phyloP scores from a whole-genome alignment of 1,140 invertebrate species.

The Drosophila sturtevanti region DNA sequence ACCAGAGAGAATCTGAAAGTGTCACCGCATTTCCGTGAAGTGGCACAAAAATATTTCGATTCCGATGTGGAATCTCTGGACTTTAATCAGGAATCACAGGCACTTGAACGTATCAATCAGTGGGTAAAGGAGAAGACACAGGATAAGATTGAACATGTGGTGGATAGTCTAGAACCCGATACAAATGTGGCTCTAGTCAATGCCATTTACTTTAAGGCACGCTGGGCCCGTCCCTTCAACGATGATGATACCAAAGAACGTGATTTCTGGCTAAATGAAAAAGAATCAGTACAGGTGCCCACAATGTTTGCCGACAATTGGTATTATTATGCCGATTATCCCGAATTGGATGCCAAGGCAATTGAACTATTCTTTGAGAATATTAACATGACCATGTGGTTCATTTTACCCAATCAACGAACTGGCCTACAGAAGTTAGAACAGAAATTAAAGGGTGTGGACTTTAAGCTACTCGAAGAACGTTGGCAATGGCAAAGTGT shows the following conservation, averaged over 20 bases:
- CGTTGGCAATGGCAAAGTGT: conserved; percentile 80
- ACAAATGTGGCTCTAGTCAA: conserved; percentile 86
- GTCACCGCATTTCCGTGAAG: conserved; percentile 61
- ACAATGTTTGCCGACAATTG: conserved; percentile 85
- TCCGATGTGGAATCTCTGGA: conserved; percentile 84
- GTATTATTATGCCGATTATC: conserved; percentile 83
- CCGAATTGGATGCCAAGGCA: conserved; percentile 83
- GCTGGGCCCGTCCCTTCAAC: conserved; percentile 86
- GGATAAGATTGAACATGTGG: conserved; percentile 86
- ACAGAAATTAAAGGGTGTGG: conserved; percentile 83
- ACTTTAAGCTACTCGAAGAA: conserved; percentile 81
- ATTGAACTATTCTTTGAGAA: conserved; percentile 86
- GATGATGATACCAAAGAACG: conserved; percentile 83
- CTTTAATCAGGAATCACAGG: conserved; percentile 83
- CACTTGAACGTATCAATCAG: conserved; percentile 85
- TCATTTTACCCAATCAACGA: conserved; percentile 86
- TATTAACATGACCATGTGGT: conserved; percentile 85
- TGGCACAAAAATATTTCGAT: conserved; percentile 72
- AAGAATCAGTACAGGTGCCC: conserved; percentile 83
- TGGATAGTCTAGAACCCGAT: conserved; percentile 82
- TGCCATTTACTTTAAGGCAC: conserved; percentile 89
- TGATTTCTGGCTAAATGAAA: conserved; percentile 84
- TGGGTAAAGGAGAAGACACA: conserved; percentile 87
- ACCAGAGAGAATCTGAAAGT: conserved; percentile 66
- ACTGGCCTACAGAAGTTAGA: conserved; percentile 84